Percentiles rank a stretch among this genome's conserved stretches.
Evolutionary conservation across 2,797 vertebrate species (phyloP).

Genomic region (Rhincodon typus): DNA sequence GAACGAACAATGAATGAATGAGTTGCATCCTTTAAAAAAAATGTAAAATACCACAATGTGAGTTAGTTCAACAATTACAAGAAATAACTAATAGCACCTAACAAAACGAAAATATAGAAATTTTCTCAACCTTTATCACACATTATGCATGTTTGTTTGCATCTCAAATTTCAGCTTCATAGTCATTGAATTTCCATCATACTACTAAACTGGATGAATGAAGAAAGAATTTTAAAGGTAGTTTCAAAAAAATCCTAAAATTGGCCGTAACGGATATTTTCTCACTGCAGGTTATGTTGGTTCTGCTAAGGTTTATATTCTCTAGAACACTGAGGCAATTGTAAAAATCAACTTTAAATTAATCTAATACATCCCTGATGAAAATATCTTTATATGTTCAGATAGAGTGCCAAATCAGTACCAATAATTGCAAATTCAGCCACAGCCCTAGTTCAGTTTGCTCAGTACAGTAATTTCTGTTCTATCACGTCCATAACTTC

Average conservation of each 20-base stretch:
- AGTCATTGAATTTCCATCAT: neutral
- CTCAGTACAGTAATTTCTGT: neutral
- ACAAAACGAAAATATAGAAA: neutral
- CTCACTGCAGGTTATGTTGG: neutral
- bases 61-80: neutral
- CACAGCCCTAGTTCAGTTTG: neutral
- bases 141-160: neutral
- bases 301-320: neutral
- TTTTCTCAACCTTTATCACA: neutral
- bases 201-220: no score
- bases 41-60: neutral
- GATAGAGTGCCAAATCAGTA: neutral
- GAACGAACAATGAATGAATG: neutral
- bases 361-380: neutral
- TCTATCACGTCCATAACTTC: neutral
- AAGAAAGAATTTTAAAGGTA: neutral
- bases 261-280: neutral
- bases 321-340: neutral
- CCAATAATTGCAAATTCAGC: neutral
- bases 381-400: neutral
- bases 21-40: slow-evolving; percentile 13
- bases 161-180: neutral
- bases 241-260: neutral
- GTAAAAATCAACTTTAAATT: neutral
- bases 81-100: no score